Percentiles rank a stretch among this genome's conserved stretches.
Evolutionary conservation across 2,113 vertebrate genomes (phyloP).

Genomic region (Peromyscus polionotus): DNA sequence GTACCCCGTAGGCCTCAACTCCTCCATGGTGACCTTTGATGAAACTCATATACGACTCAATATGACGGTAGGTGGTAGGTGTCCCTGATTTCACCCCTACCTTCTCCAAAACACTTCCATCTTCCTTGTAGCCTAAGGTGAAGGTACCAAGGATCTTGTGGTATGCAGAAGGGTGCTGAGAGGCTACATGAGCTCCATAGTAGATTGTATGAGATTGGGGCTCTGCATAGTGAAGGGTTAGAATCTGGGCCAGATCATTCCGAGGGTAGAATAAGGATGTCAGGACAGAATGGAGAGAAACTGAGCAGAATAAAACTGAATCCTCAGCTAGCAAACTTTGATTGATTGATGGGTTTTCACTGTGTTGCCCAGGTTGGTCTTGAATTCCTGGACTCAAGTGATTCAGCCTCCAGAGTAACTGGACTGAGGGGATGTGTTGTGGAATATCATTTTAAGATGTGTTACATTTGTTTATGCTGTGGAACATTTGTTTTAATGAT

Average conservation of each 20-base stretch:
- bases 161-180: not conserved
- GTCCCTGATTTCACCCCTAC: not conserved
- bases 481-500: not conserved
- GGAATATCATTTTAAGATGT: not conserved
- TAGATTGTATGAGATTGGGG: not conserved
- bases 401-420: not conserved
- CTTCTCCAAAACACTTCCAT: not conserved
- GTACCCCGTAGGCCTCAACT: conserved; percentile 80
- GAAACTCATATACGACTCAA: conserved; percentile 72
- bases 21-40: conserved; percentile 67
- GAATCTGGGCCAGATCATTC: not conserved
- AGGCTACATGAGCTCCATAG: not conserved
- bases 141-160: not conserved
- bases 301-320: too few species aligned
- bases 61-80: conserved; percentile 80
- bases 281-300: not conserved
- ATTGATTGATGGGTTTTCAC: not conserved
- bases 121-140: not conserved
- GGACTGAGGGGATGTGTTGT: not conserved
- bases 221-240: not conserved
- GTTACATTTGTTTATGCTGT: not conserved
- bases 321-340: not conserved
- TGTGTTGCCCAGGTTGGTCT: not conserved
- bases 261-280: not conserved
- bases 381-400: not conserved